Evolutionary conservation across 2,797 vertebrate genomes (phyloP).

Genomic region (Pampus argenteus): DNA sequence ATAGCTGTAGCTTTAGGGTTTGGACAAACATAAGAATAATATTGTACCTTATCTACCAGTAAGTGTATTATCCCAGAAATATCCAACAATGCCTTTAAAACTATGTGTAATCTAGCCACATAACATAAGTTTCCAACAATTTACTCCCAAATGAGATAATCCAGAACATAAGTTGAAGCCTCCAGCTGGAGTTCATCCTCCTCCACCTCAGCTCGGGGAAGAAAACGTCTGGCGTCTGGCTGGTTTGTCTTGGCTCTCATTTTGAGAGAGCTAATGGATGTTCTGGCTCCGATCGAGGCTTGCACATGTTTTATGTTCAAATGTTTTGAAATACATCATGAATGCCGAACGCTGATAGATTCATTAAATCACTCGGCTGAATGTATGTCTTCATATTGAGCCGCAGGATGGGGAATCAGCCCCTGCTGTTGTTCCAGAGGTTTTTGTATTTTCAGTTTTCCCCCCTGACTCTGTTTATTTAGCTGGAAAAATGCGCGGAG

Average conservation of each 20-base stretch:
- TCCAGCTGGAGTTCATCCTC: conserved; percentile 53
- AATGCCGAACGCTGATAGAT: conserved; percentile 24
- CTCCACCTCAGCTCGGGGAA: conserved; percentile 26
- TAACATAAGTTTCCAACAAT: background rate
- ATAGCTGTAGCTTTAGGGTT: too few species aligned
- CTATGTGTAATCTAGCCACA: background rate
- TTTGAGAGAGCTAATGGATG: conserved; percentile 55
- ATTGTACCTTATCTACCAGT: too few species aligned
- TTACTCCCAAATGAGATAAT: conserved; percentile 14
- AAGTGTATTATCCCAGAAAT: too few species aligned
- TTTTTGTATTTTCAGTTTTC: conserved; percentile 57
- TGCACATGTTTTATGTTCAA: conserved; percentile 41
- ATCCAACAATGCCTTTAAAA: too few species aligned
- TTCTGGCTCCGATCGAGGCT: conserved; percentile 40
- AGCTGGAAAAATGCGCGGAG: conserved; percentile 48
- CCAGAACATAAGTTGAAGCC: conserved; percentile 17
- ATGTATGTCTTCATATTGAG: conserved; percentile 26
- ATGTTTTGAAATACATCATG: conserved; percentile 42
- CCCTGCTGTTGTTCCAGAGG: conserved; percentile 26
- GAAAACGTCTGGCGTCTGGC: conserved; percentile 51
- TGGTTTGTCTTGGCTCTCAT: conserved; percentile 57
- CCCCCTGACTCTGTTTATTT: conserved; percentile 63
- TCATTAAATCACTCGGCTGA: conserved; percentile 28
- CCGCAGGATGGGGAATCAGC: conserved; percentile 34
- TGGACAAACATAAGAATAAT: too few species aligned